These are phyloP conservation scores for Cydia splendana DNA, from an alignment of 1,140 invertebrate species.

Conservation along the genomic window DNA sequence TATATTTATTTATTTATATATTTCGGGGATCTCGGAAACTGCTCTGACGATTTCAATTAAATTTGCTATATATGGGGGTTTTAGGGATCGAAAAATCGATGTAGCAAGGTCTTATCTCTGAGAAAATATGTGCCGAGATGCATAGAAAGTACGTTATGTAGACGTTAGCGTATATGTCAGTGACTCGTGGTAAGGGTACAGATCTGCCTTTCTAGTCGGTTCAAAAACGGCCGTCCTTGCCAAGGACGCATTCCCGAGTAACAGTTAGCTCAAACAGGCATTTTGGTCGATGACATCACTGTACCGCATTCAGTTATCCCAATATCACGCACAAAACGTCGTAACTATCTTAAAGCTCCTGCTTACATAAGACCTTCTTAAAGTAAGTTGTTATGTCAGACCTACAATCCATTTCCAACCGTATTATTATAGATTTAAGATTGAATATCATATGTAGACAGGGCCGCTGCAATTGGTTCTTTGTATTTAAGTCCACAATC, in stretches of 20 bases:
- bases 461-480: not conserved
- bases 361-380: not conserved
- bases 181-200: no score
- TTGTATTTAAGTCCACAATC: not conserved
- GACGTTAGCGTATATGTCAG: no score
- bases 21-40: no score
- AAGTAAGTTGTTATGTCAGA: not conserved
- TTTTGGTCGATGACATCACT: conserved; percentile 23
- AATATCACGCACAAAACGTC: not conserved
- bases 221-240: conserved; percentile 1
- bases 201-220: not conserved
- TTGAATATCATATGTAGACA: not conserved
- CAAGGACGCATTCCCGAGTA: conserved; percentile 14
- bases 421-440: not conserved
- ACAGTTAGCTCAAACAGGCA: conserved; percentile 5
- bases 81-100: no score
- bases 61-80: no score
- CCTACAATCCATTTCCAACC: not conserved
- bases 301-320: conserved; percentile 4
- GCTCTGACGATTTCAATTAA: no score
- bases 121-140: no score
- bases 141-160: no score
- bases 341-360: not conserved
- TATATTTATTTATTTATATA: no score
- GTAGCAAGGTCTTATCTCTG: no score